Evolutionary conservation across 2,888 invertebrate species (phyloP).

Genomic region (Candidula unifasciata): DNA sequence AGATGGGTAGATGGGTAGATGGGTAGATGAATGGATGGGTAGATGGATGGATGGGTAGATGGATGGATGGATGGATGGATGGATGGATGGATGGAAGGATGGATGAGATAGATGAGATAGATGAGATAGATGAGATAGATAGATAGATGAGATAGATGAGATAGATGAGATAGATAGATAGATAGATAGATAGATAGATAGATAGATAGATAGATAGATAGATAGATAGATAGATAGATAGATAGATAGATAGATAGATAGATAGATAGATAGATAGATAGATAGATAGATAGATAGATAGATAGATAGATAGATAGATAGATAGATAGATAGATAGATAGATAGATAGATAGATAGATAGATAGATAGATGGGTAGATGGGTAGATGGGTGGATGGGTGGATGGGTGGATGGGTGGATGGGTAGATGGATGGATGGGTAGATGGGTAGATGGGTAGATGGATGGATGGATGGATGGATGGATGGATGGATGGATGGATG

Average conservation of each 20-base stretch:
- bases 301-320: slow-evolving; percentile 30
- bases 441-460: too few species aligned
- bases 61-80: background rate
- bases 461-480: too few species aligned
- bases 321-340: slow-evolving; percentile 30
- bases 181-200: slow-evolving; percentile 30
- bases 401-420: too few species aligned
- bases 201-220: slow-evolving; percentile 30
- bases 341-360: background rate
- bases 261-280: slow-evolving; percentile 30
- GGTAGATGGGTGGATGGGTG: too few species aligned
- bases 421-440: too few species aligned
- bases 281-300: slow-evolving; percentile 28
- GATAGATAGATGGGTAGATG: too few species aligned
- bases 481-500: too few species aligned
- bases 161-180: too few species aligned
- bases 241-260: slow-evolving; percentile 30
- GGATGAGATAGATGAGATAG: too few species aligned
- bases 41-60: background rate
- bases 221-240: slow-evolving; percentile 30
- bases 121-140: too few species aligned
- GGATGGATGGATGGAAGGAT: slow-evolving; percentile 6
- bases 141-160: too few species aligned
- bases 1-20: too few species aligned
- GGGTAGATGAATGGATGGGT: background rate